Conservation (phyloP, 2,113 vertebrate species). For the Ceratotherium simum region DNA sequence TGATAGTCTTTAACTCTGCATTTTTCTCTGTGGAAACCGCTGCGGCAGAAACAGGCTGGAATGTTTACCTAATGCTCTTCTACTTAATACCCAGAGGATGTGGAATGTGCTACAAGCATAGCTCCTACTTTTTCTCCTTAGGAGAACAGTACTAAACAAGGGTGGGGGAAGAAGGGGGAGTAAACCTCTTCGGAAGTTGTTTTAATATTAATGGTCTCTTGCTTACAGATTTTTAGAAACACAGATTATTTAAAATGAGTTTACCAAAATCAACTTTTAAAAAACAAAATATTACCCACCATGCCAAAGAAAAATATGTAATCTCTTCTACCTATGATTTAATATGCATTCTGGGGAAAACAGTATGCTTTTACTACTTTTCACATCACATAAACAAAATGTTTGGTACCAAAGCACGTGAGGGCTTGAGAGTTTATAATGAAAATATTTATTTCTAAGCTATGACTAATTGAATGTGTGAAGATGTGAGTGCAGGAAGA, state of each 20-base stretch:
- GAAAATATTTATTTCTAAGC: neutral
- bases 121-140: constrained; percentile 12
- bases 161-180: neutral
- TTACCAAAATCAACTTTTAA: neutral
- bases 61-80: constrained; percentile 74
- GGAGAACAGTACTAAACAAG: neutral
- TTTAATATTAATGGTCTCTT: neutral
- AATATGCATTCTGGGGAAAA: neutral
- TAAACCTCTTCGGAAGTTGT: neutral
- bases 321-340: neutral
- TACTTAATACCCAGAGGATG: constrained; percentile 54
- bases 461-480: neutral
- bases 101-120: constrained; percentile 44
- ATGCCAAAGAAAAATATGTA: neutral
- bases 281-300: neutral
- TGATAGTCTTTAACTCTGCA: constrained; percentile 64
- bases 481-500: neutral
- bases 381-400: neutral
- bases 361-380: neutral
- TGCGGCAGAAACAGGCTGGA: constrained; percentile 67
- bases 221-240: neutral
- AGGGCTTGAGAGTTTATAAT: neutral
- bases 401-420: neutral
- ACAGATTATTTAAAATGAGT: neutral
- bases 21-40: constrained; percentile 53